Percentiles rank a stretch among this genome's conserved stretches.
These are phyloP conservation scores for Strongylocentrotus purpuratus DNA, from an alignment of 35 echinoderm and acorn worm species.

Conservation along the genomic window DNA sequence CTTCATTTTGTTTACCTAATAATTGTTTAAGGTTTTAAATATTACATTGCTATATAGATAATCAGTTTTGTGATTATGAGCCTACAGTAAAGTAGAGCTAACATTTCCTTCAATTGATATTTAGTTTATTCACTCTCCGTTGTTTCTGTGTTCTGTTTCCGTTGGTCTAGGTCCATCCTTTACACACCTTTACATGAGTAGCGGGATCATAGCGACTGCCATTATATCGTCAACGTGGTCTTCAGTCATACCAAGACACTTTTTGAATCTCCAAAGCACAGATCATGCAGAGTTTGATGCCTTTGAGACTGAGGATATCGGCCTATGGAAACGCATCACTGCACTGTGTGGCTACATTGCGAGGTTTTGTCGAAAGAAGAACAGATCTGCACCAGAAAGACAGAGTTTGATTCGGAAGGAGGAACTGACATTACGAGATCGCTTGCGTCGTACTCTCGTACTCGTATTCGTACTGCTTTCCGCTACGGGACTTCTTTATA, in stretches of 20 bases:
- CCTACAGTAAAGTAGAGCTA: too few relatives aligned
- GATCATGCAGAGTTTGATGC: neutral
- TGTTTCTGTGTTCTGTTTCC: neutral
- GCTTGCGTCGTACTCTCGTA: neutral
- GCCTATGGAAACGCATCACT: neutral
- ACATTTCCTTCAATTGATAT: too few relatives aligned
- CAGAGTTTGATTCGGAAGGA: neutral
- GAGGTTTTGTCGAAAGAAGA: neutral
- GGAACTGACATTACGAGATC: neutral
- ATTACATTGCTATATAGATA: too few relatives aligned
- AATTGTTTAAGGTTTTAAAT: too few relatives aligned
- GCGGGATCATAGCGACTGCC: neutral
- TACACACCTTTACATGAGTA: neutral
- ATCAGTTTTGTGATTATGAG: too few relatives aligned
- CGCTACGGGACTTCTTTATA: neutral
- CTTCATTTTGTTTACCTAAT: too few relatives aligned
- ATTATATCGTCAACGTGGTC: neutral
- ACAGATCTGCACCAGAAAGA: neutral
- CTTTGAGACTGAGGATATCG: neutral
- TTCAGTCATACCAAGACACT: neutral
- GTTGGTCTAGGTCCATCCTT: neutral
- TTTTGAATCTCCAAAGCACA: neutral
- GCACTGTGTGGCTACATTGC: neutral
- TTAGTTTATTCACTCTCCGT: neutral
- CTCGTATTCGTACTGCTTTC: neutral